Evolutionary conservation across 2,888 invertebrate genomes (phyloP).

Genomic region (Venusia cambrica): DNA sequence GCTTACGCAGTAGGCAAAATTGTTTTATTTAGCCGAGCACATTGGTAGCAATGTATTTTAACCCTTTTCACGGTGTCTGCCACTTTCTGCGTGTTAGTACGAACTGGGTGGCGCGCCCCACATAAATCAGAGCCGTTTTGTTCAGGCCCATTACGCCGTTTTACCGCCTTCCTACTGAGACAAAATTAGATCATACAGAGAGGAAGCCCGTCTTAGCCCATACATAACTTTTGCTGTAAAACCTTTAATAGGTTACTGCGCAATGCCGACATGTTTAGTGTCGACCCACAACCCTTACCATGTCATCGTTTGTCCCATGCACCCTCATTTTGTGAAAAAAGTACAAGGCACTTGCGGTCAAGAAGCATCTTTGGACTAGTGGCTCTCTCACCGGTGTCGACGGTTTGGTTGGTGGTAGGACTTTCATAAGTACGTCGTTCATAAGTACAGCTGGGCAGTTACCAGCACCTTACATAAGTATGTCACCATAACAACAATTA

Average conservation of each 20-base stretch:
- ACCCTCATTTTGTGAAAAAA: slow-evolving; percentile 14
- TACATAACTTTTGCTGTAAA: slow-evolving; percentile 66
- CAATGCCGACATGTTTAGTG: slow-evolving; percentile 47
- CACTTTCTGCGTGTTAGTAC: slow-evolving; percentile 67
- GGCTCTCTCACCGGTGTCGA: no score
- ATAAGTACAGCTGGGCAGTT: no score
- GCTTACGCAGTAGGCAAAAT: slow-evolving; percentile 26
- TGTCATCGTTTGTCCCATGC: slow-evolving; percentile 34
- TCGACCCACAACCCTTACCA: slow-evolving; percentile 32
- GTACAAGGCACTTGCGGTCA: slow-evolving; percentile 7
- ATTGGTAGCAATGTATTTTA: slow-evolving; percentile 55
- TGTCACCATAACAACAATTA: no score
- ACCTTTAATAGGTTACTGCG: slow-evolving; percentile 61
- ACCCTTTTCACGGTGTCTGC: slow-evolving; percentile 67
- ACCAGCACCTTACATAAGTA: no score
- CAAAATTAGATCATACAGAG: slow-evolving; percentile 73
- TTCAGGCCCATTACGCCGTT: slow-evolving; percentile 71
- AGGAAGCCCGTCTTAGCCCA: slow-evolving; percentile 55
- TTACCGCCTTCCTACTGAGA: slow-evolving; percentile 73
- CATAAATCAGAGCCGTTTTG: slow-evolving; percentile 73
- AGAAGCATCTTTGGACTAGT: no score
- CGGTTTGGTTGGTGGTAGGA: no score
- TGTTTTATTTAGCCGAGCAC: slow-evolving; percentile 48
- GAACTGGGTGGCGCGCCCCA: slow-evolving; percentile 60
- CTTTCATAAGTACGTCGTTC: no score